Conservation (phyloP, 2,888 invertebrate genomes). For the Epistrophe grossulariae region DNA sequence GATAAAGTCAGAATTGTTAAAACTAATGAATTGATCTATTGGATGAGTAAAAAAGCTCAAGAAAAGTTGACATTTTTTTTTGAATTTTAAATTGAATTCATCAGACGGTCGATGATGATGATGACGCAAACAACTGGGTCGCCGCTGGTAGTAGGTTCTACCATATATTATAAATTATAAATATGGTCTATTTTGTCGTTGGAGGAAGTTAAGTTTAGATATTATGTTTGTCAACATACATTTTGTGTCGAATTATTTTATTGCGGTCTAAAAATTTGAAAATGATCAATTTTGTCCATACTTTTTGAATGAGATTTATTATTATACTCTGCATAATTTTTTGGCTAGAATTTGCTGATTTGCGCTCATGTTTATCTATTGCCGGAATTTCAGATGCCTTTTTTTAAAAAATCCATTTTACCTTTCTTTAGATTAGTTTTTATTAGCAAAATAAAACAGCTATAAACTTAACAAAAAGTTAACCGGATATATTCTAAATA, state of each 20-base stretch:
- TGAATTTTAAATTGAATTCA: slow-evolving; percentile 68
- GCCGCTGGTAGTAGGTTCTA: neutral
- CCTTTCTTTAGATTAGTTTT: no score
- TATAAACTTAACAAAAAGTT: no score
- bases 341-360: no score
- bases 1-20: neutral
- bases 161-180: neutral
- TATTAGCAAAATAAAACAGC: no score
- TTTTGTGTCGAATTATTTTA: neutral
- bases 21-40: slow-evolving; percentile 4
- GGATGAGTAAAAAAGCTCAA: neutral
- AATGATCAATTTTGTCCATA: neutral
- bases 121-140: neutral
- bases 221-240: neutral
- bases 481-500: no score
- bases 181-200: neutral
- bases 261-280: neutral
- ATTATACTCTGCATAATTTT: neutral
- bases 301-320: neutral
- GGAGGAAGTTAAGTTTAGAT: neutral
- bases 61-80: slow-evolving; percentile 11
- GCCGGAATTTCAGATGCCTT: no score
- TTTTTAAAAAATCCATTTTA: no score
- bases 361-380: no score
- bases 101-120: slow-evolving; percentile 1